Evolutionary conservation across 2,797 vertebrate species (phyloP).

Genomic region (Clarias pachynema): DNA sequence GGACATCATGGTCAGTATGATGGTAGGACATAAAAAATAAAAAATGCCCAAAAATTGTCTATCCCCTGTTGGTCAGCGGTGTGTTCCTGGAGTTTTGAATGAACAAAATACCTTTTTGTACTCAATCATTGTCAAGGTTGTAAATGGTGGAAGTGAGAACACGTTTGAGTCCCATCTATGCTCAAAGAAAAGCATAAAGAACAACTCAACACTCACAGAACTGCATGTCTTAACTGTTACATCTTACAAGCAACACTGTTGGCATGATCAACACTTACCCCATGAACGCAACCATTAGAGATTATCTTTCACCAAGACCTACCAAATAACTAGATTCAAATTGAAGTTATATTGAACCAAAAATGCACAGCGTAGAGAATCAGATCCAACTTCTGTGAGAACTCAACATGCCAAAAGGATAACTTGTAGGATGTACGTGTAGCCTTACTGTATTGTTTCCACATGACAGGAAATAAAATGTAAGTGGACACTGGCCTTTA

Average conservation of each 20-base stretch:
- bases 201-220: background rate
- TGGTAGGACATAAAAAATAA: background rate
- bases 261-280: background rate
- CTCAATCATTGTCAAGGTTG: background rate
- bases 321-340: background rate
- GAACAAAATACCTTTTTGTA: background rate
- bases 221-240: background rate
- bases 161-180: background rate
- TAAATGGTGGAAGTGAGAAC: background rate
- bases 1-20: background rate
- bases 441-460: constrained; percentile 56
- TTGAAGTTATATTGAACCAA: background rate
- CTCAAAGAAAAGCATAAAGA: background rate
- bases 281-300: background rate
- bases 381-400: constrained; percentile 39
- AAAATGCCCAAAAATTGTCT: background rate
- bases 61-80: background rate
- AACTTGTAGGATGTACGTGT: constrained; percentile 35
- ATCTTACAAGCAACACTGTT: background rate
- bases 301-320: background rate
- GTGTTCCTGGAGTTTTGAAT: background rate
- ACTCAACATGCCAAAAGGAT: constrained; percentile 33
- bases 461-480: constrained; percentile 58
- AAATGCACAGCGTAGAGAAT: constrained; percentile 15
- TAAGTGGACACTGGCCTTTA: constrained; percentile 33